Conservation (phyloP, 2,797 vertebrate species). For the Melopsittacus undulatus region DNA sequence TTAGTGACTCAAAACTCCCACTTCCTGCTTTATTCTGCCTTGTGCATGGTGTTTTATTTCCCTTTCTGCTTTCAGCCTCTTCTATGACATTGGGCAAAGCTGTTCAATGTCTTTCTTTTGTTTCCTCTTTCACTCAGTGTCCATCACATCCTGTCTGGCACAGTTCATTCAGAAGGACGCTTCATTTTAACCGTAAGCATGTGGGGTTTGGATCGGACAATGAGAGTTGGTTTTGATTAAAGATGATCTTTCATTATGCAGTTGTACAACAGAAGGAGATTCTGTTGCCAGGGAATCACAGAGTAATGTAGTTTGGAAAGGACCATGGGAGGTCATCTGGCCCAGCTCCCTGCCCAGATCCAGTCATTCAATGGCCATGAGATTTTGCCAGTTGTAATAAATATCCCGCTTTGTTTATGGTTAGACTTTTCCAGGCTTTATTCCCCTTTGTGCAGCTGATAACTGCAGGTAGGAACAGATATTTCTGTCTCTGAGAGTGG, state of each 20-base stretch:
- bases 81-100: background rate
- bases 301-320: background rate
- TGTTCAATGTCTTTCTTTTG: background rate
- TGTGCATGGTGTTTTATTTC: background rate
- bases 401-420: background rate
- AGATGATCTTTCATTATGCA: background rate
- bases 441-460: background rate
- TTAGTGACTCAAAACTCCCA: background rate
- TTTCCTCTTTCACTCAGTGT: background rate
- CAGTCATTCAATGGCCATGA: fast-evolving
- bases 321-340: background rate
- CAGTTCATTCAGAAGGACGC: background rate
- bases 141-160: background rate
- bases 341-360: background rate
- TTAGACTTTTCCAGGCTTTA: background rate
- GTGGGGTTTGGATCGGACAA: background rate
- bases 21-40: background rate
- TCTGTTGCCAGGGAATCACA: background rate
- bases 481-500: background rate
- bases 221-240: background rate
- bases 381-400: background rate
- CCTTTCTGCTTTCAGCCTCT: background rate
- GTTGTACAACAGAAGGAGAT: background rate
- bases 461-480: background rate
- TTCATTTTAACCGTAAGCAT: background rate